phyloP scores from a whole-genome alignment of 2,797 vertebrate genomes.

The Gymnoscopelus microlampas region DNA sequence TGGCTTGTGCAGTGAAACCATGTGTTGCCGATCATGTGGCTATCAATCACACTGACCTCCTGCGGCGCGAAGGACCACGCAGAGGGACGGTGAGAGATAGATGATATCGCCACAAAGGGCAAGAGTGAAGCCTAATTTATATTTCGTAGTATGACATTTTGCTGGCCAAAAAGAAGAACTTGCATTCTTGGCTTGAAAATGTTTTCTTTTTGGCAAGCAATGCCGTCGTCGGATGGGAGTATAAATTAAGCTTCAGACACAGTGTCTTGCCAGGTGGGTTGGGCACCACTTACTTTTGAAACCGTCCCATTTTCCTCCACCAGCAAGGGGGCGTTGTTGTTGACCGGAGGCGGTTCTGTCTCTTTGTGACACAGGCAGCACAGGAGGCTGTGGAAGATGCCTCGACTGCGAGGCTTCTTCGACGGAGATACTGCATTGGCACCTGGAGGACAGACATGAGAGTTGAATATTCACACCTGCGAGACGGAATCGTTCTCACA shows the following conservation, averaged over 20 bases:
- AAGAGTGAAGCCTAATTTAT: neutral
- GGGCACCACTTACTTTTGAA: conserved; percentile 82
- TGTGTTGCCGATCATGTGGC: conserved; percentile 50
- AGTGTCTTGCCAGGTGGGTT: too few relatives aligned
- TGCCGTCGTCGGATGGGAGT: too few relatives aligned
- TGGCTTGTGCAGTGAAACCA: conserved; percentile 52
- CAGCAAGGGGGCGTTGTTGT: conserved; percentile 83
- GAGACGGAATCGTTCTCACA: conserved; percentile 7
- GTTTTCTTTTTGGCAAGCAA: too few relatives aligned
- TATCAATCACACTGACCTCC: conserved; percentile 44
- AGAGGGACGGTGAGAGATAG: conserved; percentile 19
- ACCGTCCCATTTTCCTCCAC: conserved; percentile 89
- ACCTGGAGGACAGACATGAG: conserved; percentile 66
- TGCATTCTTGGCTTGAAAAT: too few relatives aligned
- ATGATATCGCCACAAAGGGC: conserved; percentile 10
- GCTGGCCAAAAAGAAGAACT: too few relatives aligned
- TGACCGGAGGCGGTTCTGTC: conserved; percentile 77
- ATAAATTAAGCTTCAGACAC: too few relatives aligned
- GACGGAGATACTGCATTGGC: conserved; percentile 68
- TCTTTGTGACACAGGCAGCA: conserved; percentile 86
- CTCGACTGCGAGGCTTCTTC: conserved; percentile 83
- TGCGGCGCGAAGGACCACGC: conserved; percentile 24
- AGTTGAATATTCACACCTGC: conserved; percentile 17
- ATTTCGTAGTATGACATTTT: too few relatives aligned
- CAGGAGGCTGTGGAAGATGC: conserved; percentile 84